Percentiles rank a stretch among this genome's conserved stretches.
phyloP scores from a whole-genome alignment of 1,140 invertebrate genomes.

The Manduca sexta region DNA sequence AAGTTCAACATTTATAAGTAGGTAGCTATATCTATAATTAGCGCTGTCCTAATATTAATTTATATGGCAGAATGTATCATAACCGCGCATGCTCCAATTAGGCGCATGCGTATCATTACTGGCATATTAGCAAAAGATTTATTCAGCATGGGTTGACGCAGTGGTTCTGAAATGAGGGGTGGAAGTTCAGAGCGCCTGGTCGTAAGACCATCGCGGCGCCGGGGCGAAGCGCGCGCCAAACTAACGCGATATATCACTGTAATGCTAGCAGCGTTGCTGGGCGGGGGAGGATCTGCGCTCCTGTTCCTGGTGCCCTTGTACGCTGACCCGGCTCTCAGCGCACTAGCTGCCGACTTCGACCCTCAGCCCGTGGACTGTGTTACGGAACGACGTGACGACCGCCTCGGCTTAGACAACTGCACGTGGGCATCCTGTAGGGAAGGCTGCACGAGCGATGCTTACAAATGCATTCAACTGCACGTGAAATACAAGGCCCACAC shows the following conservation, averaged over 20 bases:
- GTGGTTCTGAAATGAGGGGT: slow-evolving; percentile 78
- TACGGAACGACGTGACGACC: slow-evolving; percentile 83
- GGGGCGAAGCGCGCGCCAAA: slow-evolving; percentile 80
- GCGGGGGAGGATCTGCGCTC: slow-evolving; percentile 86
- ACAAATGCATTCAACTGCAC: slow-evolving; percentile 89
- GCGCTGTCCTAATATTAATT: too few relatives aligned
- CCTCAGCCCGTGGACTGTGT: slow-evolving; percentile 85
- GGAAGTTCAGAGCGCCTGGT: slow-evolving; percentile 89
- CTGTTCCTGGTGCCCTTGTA: slow-evolving; percentile 92
- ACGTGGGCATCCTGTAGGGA: slow-evolving; percentile 90
- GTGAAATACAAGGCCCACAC: slow-evolving; percentile 79
- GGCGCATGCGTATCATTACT: slow-evolving; percentile 34
- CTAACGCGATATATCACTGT: slow-evolving; percentile 86
- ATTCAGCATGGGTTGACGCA: slow-evolving; percentile 61
- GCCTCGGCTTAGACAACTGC: slow-evolving; percentile 86
- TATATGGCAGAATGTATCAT: too few relatives aligned
- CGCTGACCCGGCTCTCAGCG: slow-evolving; percentile 92
- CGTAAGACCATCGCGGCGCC: slow-evolving; percentile 75
- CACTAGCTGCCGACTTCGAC: slow-evolving; percentile 87
- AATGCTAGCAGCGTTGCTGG: slow-evolving; percentile 83
- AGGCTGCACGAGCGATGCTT: slow-evolving; percentile 91
- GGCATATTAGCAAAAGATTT: slow-evolving; percentile 35
- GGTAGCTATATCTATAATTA: too few relatives aligned
- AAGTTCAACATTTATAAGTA: too few relatives aligned
- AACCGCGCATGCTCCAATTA: slow-evolving; percentile 26